phyloP scores from a whole-genome alignment of 2,888 invertebrate genomes.

The Dexiosoma caninum region DNA sequence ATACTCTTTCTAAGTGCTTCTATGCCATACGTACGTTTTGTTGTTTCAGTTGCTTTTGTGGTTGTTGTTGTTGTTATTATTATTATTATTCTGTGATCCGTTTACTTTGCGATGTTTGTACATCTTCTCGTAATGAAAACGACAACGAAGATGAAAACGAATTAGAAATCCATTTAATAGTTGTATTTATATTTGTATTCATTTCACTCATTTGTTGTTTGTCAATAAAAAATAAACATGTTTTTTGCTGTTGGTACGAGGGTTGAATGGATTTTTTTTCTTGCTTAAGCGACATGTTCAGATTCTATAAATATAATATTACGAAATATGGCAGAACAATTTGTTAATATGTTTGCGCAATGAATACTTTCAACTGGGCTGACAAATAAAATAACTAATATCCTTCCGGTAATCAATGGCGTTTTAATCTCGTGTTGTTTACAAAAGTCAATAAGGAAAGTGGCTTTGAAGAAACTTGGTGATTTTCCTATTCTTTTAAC shows the following conservation, averaged over 20 bases:
- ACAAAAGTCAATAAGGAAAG: too few relatives aligned
- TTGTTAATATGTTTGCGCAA: too few relatives aligned
- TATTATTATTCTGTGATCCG: slow-evolving; percentile 23
- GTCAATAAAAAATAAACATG: slow-evolving; percentile 29
- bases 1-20: slow-evolving; percentile 4
- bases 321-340: too few relatives aligned
- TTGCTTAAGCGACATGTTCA: too few relatives aligned
- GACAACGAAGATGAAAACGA: slow-evolving; percentile 44
- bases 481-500: too few relatives aligned
- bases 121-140: slow-evolving; percentile 52
- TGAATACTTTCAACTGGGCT: too few relatives aligned
- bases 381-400: too few relatives aligned
- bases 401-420: too few relatives aligned
- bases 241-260: background rate
- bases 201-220: slow-evolving; percentile 35
- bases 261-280: too few relatives aligned
- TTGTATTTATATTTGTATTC: slow-evolving; percentile 50
- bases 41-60: slow-evolving; percentile 5
- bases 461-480: too few relatives aligned
- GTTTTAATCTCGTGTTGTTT: too few relatives aligned
- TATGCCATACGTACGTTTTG: slow-evolving; percentile 2
- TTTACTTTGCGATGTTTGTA: slow-evolving; percentile 46
- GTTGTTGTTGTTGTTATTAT: background rate
- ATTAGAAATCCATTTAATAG: slow-evolving; percentile 60
- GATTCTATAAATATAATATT: too few relatives aligned